These are phyloP conservation scores for Zosterops hypoxanthus DNA, from an alignment of 2,113 vertebrate species.

Conservation along the genomic window DNA sequence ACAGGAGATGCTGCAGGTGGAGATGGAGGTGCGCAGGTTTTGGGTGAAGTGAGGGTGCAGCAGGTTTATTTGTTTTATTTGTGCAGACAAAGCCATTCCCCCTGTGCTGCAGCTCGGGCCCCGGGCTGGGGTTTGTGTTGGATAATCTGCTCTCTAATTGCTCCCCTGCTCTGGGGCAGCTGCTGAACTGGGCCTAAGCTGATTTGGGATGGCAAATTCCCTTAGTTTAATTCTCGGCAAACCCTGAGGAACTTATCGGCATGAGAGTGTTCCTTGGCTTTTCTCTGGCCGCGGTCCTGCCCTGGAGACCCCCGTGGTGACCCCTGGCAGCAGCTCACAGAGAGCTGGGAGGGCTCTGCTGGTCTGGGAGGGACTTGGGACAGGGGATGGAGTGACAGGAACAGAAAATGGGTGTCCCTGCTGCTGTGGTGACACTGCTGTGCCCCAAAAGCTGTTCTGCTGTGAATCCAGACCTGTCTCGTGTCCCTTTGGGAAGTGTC, in stretches of 20 bases:
- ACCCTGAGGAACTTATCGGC: not conserved
- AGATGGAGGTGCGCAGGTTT: accelerated
- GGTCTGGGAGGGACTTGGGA: not conserved
- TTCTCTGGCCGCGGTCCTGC: not conserved
- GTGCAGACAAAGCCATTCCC: not conserved
- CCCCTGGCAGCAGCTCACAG: not conserved
- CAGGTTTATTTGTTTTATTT: not conserved
- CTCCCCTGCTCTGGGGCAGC: slow-evolving; percentile 46
- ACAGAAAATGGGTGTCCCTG: accelerated
- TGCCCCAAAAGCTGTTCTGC: not conserved
- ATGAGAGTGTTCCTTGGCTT: not conserved
- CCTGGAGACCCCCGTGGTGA: not conserved
- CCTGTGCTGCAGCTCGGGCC: not conserved
- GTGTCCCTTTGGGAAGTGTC: accelerated
- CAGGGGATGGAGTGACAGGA: not conserved
- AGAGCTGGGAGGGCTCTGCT: not conserved
- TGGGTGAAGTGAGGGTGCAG: not conserved
- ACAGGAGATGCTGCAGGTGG: not conserved
- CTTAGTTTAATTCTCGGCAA: slow-evolving; percentile 49
- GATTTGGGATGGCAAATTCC: slow-evolving; percentile 55
- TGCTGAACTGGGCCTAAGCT: slow-evolving; percentile 43
- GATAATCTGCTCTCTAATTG: slow-evolving; percentile 50
- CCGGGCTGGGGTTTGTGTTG: not conserved
- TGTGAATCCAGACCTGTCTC: not conserved
- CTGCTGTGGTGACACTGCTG: not conserved